Evolutionary conservation across 2,113 vertebrate species (phyloP).

Genomic region (Bucco capensis): DNA sequence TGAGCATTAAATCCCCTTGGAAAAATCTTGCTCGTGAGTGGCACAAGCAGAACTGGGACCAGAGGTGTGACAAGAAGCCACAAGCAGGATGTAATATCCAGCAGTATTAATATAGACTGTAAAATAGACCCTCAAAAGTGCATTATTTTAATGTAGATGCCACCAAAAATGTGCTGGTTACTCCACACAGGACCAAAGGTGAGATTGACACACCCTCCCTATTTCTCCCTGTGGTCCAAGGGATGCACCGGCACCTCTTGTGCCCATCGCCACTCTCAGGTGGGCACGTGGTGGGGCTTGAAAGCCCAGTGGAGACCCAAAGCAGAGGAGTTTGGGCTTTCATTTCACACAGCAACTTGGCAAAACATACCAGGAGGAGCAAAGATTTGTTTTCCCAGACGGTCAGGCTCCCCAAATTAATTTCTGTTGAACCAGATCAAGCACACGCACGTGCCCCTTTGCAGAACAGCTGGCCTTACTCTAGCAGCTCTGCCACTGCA

Average conservation of each 20-base stretch:
- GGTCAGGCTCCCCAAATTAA: neutral
- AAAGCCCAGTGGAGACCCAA: rapidly evolving
- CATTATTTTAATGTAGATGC: neutral
- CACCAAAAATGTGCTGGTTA: neutral
- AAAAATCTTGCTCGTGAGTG: neutral
- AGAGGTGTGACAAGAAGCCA: rapidly evolving
- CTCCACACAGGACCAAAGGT: neutral
- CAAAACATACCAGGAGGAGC: neutral
- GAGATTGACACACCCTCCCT: neutral
- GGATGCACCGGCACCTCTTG: neutral
- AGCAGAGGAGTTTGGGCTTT: neutral
- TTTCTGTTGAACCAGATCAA: neutral
- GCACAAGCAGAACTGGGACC: neutral
- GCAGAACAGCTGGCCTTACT: neutral
- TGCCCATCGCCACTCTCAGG: neutral
- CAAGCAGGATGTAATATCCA: too few species aligned
- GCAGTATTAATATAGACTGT: rapidly evolving
- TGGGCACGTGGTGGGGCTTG: rapidly evolving
- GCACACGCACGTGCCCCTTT: rapidly evolving
- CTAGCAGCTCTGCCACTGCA: neutral
- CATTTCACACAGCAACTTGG: neutral
- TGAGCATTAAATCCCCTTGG: neutral
- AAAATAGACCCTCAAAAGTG: neutral
- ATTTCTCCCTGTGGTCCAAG: rapidly evolving
- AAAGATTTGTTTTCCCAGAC: neutral